Evolutionary conservation across 1,140 invertebrate species (phyloP), one percentile per base, ranked within the genome.

Genomic region (Idris sp.): DNA sequence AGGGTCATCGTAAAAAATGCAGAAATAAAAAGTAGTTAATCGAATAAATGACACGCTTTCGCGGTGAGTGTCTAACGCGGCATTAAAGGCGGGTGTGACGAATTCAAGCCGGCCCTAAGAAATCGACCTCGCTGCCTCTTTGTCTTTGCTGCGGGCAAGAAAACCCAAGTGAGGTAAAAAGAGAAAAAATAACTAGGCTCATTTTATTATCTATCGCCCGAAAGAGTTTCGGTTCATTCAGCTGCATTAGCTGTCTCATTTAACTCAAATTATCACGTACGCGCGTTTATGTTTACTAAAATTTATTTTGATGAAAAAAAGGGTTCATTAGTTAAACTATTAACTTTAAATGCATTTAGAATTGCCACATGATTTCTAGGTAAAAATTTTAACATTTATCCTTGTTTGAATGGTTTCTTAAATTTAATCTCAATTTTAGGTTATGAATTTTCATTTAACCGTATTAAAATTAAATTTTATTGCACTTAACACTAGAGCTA

Each of bases 31-130:
- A 76, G 62, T 64, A 44, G 56, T 40, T 76, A 76, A 76, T 76
- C 74, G 74, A 76, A 76, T 76, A 76, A 72, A 76, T 76, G 68
- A 76, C 74, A 76, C 74, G 74, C 61, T 76, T 72, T 72, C 74
- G 67, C 58, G 58, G 43, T 68, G 72, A 75, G 59, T 68, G 48
- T 72, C 67, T 76, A 71, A 71, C 61, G 40, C 67, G 48, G 67
- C 67, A 65, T 62, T 56, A 54, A 76, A 71, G 48, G 56, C 62
- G 48, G 43, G 67, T 72, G 74, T 76, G 54, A 65, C 73, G 65
- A 76, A 76, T 76, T 9, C 35, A 46, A 61, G 13, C 30, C 61
- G 65, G 40, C 16, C 73, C 46, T 41, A 76, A 65, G 67, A 71
- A 68, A 74, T 76, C 73, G 54, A 54, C 53, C 73, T 65, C 59